Evolutionary conservation across 2,888 invertebrate species (phyloP).

Genomic region (Nysson spinosus): DNA sequence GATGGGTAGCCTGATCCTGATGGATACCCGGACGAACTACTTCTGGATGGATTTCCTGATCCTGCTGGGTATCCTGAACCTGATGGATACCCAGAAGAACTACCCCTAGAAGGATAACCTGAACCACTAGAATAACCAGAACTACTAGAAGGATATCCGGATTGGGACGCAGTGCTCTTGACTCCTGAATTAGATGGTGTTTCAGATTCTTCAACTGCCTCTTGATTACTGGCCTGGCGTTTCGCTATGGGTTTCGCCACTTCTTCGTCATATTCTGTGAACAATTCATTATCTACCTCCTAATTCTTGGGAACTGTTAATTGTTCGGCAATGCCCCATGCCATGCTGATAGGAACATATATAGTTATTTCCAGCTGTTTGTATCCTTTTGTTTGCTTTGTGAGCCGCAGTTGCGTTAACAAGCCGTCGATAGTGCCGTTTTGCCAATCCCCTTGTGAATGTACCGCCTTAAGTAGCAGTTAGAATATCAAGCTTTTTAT

Average conservation of each 20-base stretch:
- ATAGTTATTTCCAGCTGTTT: not conserved
- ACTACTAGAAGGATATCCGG: too few relatives aligned
- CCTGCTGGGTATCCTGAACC: too few relatives aligned
- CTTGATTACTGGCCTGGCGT: slow-evolving; percentile 51
- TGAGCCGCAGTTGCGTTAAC: not conserved
- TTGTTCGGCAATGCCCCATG: slow-evolving; percentile 30
- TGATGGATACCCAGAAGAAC: slow-evolving; percentile 43
- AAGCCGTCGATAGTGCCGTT: not conserved
- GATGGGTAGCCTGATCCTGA: too few relatives aligned
- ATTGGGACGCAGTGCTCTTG: slow-evolving; percentile 15
- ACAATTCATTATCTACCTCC: slow-evolving; percentile 67
- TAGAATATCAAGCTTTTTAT: slow-evolving; percentile 15
- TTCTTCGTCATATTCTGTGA: slow-evolving; percentile 68
- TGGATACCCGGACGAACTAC: slow-evolving; percentile 29
- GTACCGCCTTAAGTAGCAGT: slow-evolving; percentile 8
- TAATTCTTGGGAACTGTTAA: slow-evolving; percentile 39
- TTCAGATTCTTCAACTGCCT: slow-evolving; percentile 4
- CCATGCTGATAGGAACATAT: slow-evolving; percentile 47
- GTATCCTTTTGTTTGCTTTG: not conserved
- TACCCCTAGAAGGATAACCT: slow-evolving; percentile 19
- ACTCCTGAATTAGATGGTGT: slow-evolving; percentile 24
- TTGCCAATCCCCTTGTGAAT: not conserved
- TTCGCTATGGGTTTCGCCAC: slow-evolving; percentile 53
- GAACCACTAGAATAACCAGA: slow-evolving; percentile 16
- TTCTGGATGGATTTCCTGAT: slow-evolving; percentile 21